Percentiles rank a stretch among this genome's conserved stretches.
These are phyloP conservation scores for Tenualosa thibaudeaui DNA, from an alignment of 2,797 vertebrate species.

Conservation along the genomic window DNA sequence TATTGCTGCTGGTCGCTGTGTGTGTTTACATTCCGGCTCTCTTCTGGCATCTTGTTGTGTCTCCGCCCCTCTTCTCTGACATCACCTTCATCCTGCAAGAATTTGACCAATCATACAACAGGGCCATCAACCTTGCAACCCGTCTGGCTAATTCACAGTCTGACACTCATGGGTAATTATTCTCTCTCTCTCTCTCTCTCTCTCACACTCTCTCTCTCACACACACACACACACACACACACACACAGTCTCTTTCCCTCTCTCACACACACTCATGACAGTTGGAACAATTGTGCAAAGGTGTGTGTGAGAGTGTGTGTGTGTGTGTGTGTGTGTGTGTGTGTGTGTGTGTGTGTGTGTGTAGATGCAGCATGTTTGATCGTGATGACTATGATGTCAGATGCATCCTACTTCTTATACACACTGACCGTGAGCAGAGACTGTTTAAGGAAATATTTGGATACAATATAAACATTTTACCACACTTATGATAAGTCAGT, in stretches of 20 bases:
- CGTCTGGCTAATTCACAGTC: constrained; percentile 1
- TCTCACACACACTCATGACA: no score
- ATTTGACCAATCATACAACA: constrained; percentile 91
- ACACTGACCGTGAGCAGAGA: no score
- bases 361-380: no score
- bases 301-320: no score
- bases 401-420: no score
- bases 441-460: no score
- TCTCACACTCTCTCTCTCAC: not conserved
- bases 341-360: no score
- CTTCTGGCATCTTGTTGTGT: constrained; percentile 88
- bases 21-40: constrained; percentile 55
- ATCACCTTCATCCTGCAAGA: constrained; percentile 94
- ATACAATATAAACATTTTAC: no score
- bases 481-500: no score
- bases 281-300: no score
- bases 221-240: not conserved
- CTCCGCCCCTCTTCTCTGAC: constrained; percentile 88
- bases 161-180: constrained; percentile 13
- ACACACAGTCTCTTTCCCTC: not conserved
- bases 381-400: no score
- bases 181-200: not conserved
- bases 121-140: constrained; percentile 84
- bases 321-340: no score
- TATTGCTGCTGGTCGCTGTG: not conserved